phyloP scores from a whole-genome alignment of 2,888 invertebrate genomes.

The Pristionchus fissidentatus region DNA sequence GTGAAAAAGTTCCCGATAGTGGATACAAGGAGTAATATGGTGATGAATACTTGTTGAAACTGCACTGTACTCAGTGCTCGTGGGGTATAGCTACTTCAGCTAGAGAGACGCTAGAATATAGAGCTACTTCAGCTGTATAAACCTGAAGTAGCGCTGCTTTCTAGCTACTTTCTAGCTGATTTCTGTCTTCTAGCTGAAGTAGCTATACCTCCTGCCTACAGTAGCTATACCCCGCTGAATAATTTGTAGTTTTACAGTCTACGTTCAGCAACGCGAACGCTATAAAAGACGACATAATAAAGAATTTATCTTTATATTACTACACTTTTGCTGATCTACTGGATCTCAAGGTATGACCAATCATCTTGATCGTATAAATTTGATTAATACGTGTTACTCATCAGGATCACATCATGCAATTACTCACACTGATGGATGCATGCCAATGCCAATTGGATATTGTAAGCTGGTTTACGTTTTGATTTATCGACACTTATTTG shows the following conservation, averaged over 20 bases:
- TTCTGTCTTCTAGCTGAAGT: no score
- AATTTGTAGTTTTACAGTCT: slow-evolving; percentile 60
- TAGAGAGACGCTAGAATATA: no score
- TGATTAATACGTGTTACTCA: background rate
- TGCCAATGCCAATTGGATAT: slow-evolving; percentile 95
- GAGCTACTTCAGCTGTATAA: no score
- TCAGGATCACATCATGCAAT: slow-evolving; percentile 79
- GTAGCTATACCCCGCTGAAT: background rate
- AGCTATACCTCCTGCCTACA: no score
- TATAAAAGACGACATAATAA: slow-evolving; percentile 93
- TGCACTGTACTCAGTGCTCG: no score
- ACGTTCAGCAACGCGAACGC: slow-evolving; percentile 86
- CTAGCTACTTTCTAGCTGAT: no score
- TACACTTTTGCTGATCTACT: slow-evolving; percentile 98
- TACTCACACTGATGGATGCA: slow-evolving; percentile 92
- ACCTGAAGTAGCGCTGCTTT: no score
- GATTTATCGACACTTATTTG: no score
- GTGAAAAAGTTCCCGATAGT: slow-evolving; percentile 94
- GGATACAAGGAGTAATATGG: slow-evolving; percentile 86
- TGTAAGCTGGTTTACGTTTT: slow-evolving; percentile 77
- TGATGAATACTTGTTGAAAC: no score
- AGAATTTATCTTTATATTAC: slow-evolving; percentile 95
- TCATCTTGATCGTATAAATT: background rate
- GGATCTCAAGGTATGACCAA: slow-evolving; percentile 85
- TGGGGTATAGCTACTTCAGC: no score